Conservation (phyloP, 1,140 invertebrate genomes). For the Drosophila parabipectinata region DNA sequence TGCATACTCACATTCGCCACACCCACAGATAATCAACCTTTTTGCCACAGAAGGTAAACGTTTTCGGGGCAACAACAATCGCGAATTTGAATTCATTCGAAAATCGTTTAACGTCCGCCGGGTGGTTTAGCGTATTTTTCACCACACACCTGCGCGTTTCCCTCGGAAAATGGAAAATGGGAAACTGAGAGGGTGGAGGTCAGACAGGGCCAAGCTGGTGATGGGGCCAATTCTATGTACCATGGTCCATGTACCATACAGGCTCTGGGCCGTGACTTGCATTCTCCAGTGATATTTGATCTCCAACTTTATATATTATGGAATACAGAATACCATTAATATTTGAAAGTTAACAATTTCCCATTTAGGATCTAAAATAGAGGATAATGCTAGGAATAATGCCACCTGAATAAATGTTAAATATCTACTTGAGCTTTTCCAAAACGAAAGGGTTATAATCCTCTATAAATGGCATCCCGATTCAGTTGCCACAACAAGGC, state of each 20-base stretch:
- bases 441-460: not conserved
- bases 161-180: slow-evolving; percentile 31
- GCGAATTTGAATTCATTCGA: slow-evolving; percentile 79
- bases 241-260: not conserved
- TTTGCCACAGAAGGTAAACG: slow-evolving; percentile 30
- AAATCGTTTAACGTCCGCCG: slow-evolving; percentile 74
- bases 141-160: slow-evolving; percentile 69
- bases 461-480: slow-evolving; percentile 55
- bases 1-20: slow-evolving; percentile 43
- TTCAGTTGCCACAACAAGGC: slow-evolving; percentile 57
- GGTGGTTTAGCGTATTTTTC: slow-evolving; percentile 68
- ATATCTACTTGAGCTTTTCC: not conserved
- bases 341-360: not conserved
- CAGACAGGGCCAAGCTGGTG: slow-evolving; percentile 8
- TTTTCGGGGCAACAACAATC: slow-evolving; percentile 53
- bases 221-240: slow-evolving; percentile 4
- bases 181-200: slow-evolving; percentile 1
- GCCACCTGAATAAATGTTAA: not conserved
- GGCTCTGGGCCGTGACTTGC: slow-evolving; percentile 57
- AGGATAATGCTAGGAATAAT: not conserved
- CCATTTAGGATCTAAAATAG: not conserved
- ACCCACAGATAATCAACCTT: slow-evolving; percentile 17
- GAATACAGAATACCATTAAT: slow-evolving; percentile 58
- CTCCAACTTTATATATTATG: slow-evolving; percentile 72
- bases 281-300: slow-evolving; percentile 27